Evolutionary conservation across 2,888 invertebrate species (phyloP), one percentile per base, ranked within the genome.

Genomic region (Dioctria rufipes): DNA sequence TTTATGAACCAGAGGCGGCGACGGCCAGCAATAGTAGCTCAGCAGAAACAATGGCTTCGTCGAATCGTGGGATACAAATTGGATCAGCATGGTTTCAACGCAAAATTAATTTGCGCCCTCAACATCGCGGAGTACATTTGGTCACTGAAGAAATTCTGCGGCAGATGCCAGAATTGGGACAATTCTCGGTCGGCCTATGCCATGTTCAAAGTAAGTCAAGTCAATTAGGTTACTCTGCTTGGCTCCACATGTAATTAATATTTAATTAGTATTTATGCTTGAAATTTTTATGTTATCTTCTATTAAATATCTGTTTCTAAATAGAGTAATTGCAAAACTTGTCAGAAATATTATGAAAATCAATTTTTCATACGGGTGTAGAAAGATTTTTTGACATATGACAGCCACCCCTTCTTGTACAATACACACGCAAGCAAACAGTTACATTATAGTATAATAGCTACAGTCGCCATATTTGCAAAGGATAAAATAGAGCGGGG

Each of bases 61-160:
- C 80, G 71, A 80, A 80, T 80, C 92, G 94, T 91, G 96, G 96
- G 90, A 94, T 97, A 91, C 96, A 96, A 92, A 95, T 95, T 89
- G 97, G 97, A 91, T 96, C 96, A 90, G 97, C 97, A 91, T 98
- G 98, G 98, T 97, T 97, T 92, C 98, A 98, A 92, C 95, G 96
- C 91, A 97, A 97, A 92, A 95, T 98, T 90, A 96, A 96, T 91
- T 93, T 98, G 90, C 93, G 97, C 90, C 96, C 98, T 87, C 97
- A 97, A 91, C 97, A 97, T 90, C 93, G 98, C 89, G 98, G 98
- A 88, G 97, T 98, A 89, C 98, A 98, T 92, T 93, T 98, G 87
- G 96, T 98, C 86, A 97, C 98, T 84, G 98, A 98, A 90, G 98
- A 98, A 92, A 96, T 98, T 88, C 92, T 97, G 84, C 93, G 96